Evolutionary conservation across 2,797 vertebrate species (phyloP).

Genomic region (Aphelocoma californica): DNA sequence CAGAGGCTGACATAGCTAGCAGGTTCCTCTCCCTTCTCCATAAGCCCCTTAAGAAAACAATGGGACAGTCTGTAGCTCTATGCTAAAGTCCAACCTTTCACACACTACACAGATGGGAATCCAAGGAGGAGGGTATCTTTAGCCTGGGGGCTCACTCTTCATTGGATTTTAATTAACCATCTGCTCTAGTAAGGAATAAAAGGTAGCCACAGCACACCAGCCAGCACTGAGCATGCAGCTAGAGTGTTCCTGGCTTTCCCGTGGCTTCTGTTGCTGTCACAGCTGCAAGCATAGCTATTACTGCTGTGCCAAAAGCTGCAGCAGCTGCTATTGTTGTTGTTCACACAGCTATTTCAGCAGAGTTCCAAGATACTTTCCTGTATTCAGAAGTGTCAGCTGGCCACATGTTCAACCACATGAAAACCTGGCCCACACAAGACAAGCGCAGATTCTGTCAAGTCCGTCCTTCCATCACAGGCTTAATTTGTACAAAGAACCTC

Average conservation of each 20-base stretch:
- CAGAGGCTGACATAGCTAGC: neutral
- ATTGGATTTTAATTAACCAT: neutral
- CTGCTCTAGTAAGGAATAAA: neutral
- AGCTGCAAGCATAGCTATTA: neutral
- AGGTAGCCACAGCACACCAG: neutral
- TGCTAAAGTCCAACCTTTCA: neutral
- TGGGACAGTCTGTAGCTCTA: neutral
- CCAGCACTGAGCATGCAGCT: fast-evolving
- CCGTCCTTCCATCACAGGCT: neutral
- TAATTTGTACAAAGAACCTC: neutral
- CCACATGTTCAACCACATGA: neutral
- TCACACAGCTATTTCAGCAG: slow-evolving; percentile 7
- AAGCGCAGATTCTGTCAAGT: neutral
- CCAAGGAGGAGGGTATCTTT: neutral
- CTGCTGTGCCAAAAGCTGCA: neutral
- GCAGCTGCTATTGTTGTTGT: slow-evolving; percentile 10
- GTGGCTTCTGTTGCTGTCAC: neutral
- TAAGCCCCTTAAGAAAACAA: neutral
- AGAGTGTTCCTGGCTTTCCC: neutral
- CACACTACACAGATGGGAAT: neutral
- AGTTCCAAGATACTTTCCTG: neutral
- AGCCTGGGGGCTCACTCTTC: neutral
- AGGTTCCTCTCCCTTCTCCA: neutral
- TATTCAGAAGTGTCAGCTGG: neutral
- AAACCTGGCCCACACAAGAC: neutral